Evolutionary conservation across 2,797 vertebrate genomes (phyloP).

Genomic region (Pseudocheirus occidentalis): DNA sequence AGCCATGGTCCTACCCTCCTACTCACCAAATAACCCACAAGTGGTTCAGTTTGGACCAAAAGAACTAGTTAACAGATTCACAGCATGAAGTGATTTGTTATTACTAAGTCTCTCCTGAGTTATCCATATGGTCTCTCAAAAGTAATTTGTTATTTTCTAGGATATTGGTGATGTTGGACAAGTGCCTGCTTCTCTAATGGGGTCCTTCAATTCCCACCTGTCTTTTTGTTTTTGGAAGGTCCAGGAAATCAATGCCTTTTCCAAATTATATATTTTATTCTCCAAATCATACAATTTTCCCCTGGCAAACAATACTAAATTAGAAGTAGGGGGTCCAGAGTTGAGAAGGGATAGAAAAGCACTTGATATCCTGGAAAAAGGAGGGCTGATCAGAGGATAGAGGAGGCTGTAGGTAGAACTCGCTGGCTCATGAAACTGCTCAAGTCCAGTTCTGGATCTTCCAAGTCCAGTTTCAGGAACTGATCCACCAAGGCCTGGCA

Average conservation of each 20-base stretch:
- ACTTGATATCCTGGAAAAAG: neutral
- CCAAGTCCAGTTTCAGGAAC: slow-evolving; percentile 92
- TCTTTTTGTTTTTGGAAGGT: neutral
- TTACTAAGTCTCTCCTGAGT: neutral
- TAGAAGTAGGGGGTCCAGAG: neutral
- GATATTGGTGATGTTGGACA: neutral
- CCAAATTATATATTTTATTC: slow-evolving; percentile 70
- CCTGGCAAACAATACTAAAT: slow-evolving; percentile 8
- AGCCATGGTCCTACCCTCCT: neutral
- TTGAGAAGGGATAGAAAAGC: neutral
- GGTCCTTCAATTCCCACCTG: neutral
- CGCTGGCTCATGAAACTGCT: slow-evolving; percentile 90
- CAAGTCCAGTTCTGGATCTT: slow-evolving; percentile 89
- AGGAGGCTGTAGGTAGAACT: slow-evolving; percentile 85
- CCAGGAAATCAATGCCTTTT: slow-evolving; percentile 43
- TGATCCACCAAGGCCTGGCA: slow-evolving; percentile 89
- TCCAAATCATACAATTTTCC: slow-evolving; percentile 42
- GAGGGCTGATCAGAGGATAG: slow-evolving; percentile 77
- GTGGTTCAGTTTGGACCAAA: neutral
- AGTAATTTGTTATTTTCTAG: neutral
- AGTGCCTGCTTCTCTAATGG: slow-evolving; percentile 3
- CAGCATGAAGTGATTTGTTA: neutral
- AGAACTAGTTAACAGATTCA: neutral
- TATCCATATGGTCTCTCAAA: neutral
- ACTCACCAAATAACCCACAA: neutral